A percentile compares a stretch with the other conserved stretches of the same genome.
Evolutionary conservation across 2,113 vertebrate species (phyloP).

Genomic region (Heteronetta atricapilla): DNA sequence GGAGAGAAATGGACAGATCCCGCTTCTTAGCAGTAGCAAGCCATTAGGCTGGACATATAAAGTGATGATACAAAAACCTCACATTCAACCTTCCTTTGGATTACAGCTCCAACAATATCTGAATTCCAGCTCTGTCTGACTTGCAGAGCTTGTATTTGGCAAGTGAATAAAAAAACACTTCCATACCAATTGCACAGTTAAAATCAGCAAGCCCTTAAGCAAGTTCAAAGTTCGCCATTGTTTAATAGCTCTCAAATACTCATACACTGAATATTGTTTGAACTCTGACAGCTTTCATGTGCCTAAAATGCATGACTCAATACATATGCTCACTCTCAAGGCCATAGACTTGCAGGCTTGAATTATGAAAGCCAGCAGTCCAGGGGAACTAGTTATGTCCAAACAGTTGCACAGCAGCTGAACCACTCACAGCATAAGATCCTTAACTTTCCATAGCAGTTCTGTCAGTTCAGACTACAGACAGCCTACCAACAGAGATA

Average conservation of each 20-base stretch:
- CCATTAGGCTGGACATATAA: background rate
- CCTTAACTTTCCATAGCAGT: background rate
- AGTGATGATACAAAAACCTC: background rate
- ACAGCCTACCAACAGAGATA: background rate
- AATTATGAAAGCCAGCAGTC: background rate
- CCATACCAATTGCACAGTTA: background rate
- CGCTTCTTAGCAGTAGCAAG: background rate
- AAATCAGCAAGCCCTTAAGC: background rate
- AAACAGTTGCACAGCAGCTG: background rate
- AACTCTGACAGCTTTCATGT: background rate
- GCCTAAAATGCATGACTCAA: background rate
- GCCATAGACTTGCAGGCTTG: background rate
- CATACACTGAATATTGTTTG: background rate
- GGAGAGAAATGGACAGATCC: background rate
- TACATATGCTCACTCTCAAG: background rate
- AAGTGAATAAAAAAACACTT: background rate
- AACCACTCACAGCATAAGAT: background rate
- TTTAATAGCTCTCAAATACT: background rate
- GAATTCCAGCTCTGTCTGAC: background rate
- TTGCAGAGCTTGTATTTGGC: background rate
- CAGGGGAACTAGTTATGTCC: background rate
- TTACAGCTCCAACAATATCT: background rate
- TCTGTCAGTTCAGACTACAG: background rate
- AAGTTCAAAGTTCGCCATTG: background rate
- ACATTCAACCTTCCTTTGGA: background rate